Conservation (phyloP, 35 echinoderm and acorn worm species). For the Anneissia japonica region DNA sequence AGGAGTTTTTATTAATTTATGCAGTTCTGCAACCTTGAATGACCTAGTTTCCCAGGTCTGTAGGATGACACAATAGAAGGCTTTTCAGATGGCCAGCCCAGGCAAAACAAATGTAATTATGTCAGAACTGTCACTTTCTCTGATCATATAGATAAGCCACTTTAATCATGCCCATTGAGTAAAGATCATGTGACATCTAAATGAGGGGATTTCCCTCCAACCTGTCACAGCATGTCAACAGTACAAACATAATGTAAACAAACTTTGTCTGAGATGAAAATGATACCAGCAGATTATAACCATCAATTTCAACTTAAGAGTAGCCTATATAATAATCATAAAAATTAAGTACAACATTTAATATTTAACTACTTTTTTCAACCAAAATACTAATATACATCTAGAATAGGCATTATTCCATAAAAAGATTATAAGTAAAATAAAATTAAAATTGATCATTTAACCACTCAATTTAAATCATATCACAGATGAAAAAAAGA, state of each 20-base stretch:
- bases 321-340: no score
- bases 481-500: no score
- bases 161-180: background rate
- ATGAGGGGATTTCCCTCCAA: background rate
- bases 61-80: background rate
- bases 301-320: no score
- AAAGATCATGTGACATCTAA: background rate
- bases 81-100: background rate
- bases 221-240: background rate
- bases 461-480: no score
- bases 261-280: background rate
- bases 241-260: background rate
- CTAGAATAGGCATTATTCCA: no score
- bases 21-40: background rate
- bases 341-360: no score
- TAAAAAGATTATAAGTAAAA: no score
- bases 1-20: background rate
- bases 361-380: no score
- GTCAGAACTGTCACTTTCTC: background rate
- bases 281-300: background rate
- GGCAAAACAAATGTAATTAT: conserved; percentile 2
- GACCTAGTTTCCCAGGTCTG: background rate
- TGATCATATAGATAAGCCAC: background rate
- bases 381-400: no score
- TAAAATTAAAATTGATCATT: no score